Base-by-base conservation (phyloP, 1,140 invertebrate genomes). In the Oscheius sp. region DNA sequence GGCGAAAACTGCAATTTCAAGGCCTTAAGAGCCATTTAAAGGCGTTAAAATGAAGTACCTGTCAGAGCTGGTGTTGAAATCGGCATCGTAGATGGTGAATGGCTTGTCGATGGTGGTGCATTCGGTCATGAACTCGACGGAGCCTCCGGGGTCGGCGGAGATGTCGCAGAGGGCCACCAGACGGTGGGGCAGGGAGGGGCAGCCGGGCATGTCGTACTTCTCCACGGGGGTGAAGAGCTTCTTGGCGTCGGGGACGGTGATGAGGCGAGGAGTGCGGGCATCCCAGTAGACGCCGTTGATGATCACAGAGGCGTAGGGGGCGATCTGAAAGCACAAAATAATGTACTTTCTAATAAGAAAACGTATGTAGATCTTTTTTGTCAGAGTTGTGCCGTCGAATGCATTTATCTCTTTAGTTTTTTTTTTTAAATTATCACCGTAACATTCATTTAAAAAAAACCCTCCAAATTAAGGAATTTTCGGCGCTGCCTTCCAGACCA, bases 121-220 rank as follows among this genome's bases (percentile, higher is more conserved):
- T 83, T 99, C 95, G 80, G 95, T 95, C 95, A 99, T 98, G 82
- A 99, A 99, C 87, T 99, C 96, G 69, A 99, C 97, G 26, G 94
- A 97, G 55, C 95, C 95, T 18, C 95, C 95, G 0, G 96, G 96
- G 87, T 99, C 97, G 1, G 96, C 96, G 2, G 93, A 95, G 79
- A 99, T 98, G 84, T 99, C 96, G 85, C 95, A 99, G 81, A 99
- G 95, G 3, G 89, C 88, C 23, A 90, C 77, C 29, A 90, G 85
- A 83, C 0, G 95, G 94, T 58, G 98, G 85, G 26, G 91, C 89
- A 0, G 94, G 92, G 29, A 89, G 88, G 87, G 80, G 66, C 83
- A 88, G 2, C 90, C 91, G 0, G 93, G 93, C 29, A 98, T 70
- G 63, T 78, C 75, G 83, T 94, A 94, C 20, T 85, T 80, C n/a